A percentile compares a stretch with the other conserved stretches of the same genome.
Conservation (phyloP, 2,113 vertebrate species). For the Anguilla rostrata region DNA sequence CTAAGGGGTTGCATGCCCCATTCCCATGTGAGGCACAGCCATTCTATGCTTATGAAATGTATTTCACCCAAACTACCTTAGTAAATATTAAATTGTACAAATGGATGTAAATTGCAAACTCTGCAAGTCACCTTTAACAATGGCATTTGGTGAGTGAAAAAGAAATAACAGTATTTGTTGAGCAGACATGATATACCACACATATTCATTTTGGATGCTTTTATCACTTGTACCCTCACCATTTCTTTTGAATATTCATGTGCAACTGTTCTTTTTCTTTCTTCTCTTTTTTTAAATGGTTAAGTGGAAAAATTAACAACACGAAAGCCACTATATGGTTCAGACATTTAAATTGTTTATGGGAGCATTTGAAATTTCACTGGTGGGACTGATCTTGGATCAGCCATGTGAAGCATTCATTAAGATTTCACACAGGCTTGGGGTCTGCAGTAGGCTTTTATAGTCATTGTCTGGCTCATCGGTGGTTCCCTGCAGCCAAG, state of each 20-base stretch:
- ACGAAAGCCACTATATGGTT: background rate
- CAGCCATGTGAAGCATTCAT: slow-evolving; percentile 10
- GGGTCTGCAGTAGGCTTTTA: slow-evolving; percentile 4
- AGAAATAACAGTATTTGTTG: background rate
- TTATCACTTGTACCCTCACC: background rate
- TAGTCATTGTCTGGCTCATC: slow-evolving; percentile 24
- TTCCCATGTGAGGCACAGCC: background rate
- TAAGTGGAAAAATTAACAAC: background rate
- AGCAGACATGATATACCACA: background rate
- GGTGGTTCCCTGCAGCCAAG: slow-evolving; percentile 26
- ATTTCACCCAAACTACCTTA: background rate
- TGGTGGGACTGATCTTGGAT: background rate
- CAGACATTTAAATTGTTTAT: background rate
- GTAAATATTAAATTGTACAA: background rate
- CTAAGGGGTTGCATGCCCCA: background rate
- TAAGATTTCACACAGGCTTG: slow-evolving; percentile 36
- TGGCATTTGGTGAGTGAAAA: too few relatives aligned
- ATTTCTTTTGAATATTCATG: background rate
- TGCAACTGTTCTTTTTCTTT: background rate
- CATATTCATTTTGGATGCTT: background rate
- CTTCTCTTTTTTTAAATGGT: background rate
- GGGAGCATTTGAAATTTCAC: slow-evolving; percentile 9
- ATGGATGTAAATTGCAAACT: background rate
- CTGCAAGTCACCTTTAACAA: background rate
- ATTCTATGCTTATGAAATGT: background rate